Conservation (phyloP, 2,888 invertebrate species). For the Apamea epomidion region DNA sequence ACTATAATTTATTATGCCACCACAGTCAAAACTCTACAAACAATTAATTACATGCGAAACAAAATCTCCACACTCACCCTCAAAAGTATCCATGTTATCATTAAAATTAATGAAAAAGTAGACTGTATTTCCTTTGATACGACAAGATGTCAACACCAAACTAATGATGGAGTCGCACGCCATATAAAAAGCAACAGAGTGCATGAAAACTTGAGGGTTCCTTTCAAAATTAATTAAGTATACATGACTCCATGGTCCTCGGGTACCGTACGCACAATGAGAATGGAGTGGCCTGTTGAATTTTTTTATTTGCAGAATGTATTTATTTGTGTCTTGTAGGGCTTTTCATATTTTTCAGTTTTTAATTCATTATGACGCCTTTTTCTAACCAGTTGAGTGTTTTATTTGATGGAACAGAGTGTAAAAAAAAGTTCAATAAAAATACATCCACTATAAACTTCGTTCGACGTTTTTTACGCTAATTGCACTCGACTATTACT, state of each 20-base stretch:
- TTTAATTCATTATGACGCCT: conserved; percentile 8
- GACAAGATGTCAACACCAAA: conserved; percentile 42
- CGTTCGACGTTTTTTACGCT: neutral
- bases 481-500: neutral
- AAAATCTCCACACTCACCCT: conserved; percentile 21
- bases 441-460: neutral
- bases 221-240: conserved; percentile 61
- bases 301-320: conserved; percentile 1
- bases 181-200: conserved; percentile 44
- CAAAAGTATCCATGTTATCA: conserved; percentile 50
- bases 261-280: conserved; percentile 14
- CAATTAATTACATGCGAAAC: conserved; percentile 33
- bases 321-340: conserved; percentile 31
- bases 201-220: conserved; percentile 39
- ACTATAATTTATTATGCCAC: neutral
- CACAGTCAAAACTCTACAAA: neutral
- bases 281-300: conserved; percentile 32
- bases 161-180: conserved; percentile 58
- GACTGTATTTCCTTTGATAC: conserved; percentile 46
- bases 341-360: conserved; percentile 8
- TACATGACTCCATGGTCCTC: conserved; percentile 39
- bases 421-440: too few relatives aligned
- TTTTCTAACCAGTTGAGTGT: neutral
- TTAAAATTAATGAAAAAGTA: conserved; percentile 67
- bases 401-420: neutral